phyloP scores from a whole-genome alignment of 37 sponge, comb jelly and placozoan genomes.

The Chondrosia reniformis region DNA sequence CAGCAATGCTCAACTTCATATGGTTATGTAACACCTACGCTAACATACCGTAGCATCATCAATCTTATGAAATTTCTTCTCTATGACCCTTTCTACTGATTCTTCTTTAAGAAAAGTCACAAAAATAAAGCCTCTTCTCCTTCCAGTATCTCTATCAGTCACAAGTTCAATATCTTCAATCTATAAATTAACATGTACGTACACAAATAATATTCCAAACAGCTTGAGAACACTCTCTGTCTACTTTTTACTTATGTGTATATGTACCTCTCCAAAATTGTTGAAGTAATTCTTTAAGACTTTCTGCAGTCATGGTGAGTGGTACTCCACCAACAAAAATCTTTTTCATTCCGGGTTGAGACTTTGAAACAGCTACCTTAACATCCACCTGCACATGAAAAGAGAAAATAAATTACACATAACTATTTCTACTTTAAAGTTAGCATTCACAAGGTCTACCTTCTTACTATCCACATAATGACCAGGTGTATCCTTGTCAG shows the following conservation, averaged over 20 bases:
- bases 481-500: constrained; percentile 19
- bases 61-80: neutral
- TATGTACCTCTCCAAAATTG: too few relatives aligned
- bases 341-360: constrained; percentile 68
- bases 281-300: constrained; percentile 41
- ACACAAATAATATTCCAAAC: neutral
- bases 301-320: constrained; percentile 46
- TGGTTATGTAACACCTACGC: too few relatives aligned
- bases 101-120: constrained; percentile 55
- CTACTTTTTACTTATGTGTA: too few relatives aligned
- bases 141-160: constrained; percentile 40
- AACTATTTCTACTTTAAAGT: too few relatives aligned
- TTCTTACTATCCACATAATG: constrained; percentile 42
- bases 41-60: too few relatives aligned
- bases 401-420: too few relatives aligned
- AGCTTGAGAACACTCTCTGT: too few relatives aligned
- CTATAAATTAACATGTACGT: neutral
- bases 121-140: constrained; percentile 67
- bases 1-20: too few relatives aligned
- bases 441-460: too few relatives aligned
- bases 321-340: constrained; percentile 88
- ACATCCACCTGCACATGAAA: too few relatives aligned
- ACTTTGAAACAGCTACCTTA: too few relatives aligned
- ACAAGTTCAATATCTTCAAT: constrained; percentile 78
- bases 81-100: constrained; percentile 34